phyloP scores from a whole-genome alignment of 92 coral and sea anemone species.

The Nematostella vectensis region DNA sequence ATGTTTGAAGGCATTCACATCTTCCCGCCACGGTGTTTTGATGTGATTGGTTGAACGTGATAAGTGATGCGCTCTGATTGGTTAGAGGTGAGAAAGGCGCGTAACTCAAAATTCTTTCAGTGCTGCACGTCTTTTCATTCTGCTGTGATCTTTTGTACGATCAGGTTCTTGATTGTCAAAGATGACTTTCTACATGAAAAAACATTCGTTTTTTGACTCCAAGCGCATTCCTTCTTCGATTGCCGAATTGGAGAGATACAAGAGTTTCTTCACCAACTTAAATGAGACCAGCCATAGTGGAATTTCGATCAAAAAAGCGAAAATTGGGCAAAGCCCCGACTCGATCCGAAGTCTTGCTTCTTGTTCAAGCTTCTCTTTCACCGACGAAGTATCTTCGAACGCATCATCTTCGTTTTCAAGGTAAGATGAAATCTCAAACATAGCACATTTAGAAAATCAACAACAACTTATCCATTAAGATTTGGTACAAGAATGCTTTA shows the following conservation, averaged over 20 bases:
- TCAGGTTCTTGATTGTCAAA: slow-evolving; percentile 36
- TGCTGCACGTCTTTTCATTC: slow-evolving; percentile 64
- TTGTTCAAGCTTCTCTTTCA: slow-evolving; percentile 59
- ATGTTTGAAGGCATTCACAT: slow-evolving; percentile 45
- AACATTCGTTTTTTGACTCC: slow-evolving; percentile 62
- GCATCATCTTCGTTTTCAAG: slow-evolving; percentile 61
- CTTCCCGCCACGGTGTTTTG: slow-evolving; percentile 67
- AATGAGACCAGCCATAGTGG: slow-evolving; percentile 60
- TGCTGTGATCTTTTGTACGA: slow-evolving; percentile 79
- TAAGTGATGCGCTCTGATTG: slow-evolving; percentile 57
- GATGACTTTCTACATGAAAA: slow-evolving; percentile 69
- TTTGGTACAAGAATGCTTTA: too few species aligned
- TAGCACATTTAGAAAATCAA: neutral
- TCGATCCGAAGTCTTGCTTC: slow-evolving; percentile 32
- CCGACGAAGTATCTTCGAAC: slow-evolving; percentile 82
- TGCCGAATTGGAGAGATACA: slow-evolving; percentile 71
- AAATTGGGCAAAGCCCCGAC: slow-evolving; percentile 39
- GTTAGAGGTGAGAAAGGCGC: slow-evolving; percentile 71
- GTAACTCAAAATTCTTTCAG: slow-evolving; percentile 89
- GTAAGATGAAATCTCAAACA: slow-evolving; percentile 24
- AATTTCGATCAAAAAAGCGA: slow-evolving; percentile 57
- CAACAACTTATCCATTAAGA: too few species aligned
- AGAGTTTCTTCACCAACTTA: slow-evolving; percentile 79
- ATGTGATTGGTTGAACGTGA: slow-evolving; percentile 20
- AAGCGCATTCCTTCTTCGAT: slow-evolving; percentile 50